Evolutionary conservation across 2,797 vertebrate genomes (phyloP), one percentile per base, ranked within the genome.

Genomic region (Notolepis coatsorum): DNA sequence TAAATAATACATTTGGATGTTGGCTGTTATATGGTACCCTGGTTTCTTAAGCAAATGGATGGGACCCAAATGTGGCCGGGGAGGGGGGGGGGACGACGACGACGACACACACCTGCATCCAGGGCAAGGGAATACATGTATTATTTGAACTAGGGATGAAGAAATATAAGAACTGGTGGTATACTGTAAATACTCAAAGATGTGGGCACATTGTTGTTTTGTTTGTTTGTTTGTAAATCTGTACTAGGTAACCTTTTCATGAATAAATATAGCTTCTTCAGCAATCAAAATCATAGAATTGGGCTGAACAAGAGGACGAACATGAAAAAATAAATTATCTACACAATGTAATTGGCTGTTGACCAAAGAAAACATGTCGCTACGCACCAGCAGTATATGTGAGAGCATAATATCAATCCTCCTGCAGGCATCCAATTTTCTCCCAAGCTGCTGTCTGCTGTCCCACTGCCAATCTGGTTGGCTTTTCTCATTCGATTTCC

Each of bases 401-500:
- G 75, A 78, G 70, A 73, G 42, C 56, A 68, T 87, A 82, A 61
- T 84, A 85, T 86, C 75, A 78, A 74, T 58, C 65, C 80, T 70
- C 70, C 82, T 84, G 73, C 81, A 82, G 85, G 70, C 74, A 69
- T 65, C 80, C 79, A 84, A 82, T 87, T 77, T 85, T 66, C 61
- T 76, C 58, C 69, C 39, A 58, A 71, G 77, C 79, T 73, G 71
- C 73, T 67, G 62, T 82, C 69, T 68, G 52, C 5, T 13, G 33
- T 74, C 61, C 45, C 60, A 70, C 53, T 51, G 10, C 49, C 61
- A 41, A 60, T 58, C 70, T 79, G 50, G 67, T 73, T 71, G 59
- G 76, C 70, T 76, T 87, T 86, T 81, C 69, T 77, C 78, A 85
- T 88, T 84, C 76, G 73, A 79, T 84, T 78, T 69, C 57, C 69